phyloP scores from a whole-genome alignment of 2,797 vertebrate genomes.

The Artibeus jamaicensis region DNA sequence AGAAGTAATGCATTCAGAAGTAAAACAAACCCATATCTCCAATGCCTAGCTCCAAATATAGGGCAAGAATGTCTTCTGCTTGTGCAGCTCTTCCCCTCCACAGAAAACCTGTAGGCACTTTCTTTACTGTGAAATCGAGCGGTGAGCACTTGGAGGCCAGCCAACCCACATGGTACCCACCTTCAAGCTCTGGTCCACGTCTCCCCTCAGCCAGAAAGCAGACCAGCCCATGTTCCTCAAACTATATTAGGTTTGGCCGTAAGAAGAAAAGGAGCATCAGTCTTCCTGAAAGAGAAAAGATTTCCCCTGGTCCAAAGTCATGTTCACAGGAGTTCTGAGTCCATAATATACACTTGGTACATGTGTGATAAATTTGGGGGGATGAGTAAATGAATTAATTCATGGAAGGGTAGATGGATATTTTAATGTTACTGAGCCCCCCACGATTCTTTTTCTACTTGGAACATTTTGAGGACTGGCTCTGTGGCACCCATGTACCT shows the following conservation, averaged over 20 bases:
- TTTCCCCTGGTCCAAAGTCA: background rate
- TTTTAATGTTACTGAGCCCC: too few species aligned
- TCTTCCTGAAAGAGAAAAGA: background rate
- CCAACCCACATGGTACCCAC: accelerated
- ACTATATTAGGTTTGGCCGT: background rate
- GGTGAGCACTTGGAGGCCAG: accelerated
- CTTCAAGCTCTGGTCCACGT: background rate
- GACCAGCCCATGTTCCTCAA: background rate
- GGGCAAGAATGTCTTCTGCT: accelerated
- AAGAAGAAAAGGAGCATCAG: background rate
- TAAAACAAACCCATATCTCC: background rate
- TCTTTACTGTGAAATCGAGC: background rate
- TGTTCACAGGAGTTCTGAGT: background rate
- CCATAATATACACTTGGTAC: accelerated
- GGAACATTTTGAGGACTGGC: accelerated
- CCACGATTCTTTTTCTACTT: accelerated
- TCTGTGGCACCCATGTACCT: accelerated
- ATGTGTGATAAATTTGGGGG: too few species aligned
- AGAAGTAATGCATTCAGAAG: background rate
- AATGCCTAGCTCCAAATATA: accelerated
- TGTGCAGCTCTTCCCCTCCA: accelerated
- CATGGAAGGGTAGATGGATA: too few species aligned
- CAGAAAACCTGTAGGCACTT: background rate
- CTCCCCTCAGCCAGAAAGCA: background rate
- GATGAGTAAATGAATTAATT: background rate